A percentile compares a stretch with the other conserved stretches of the same genome.
Conservation (phyloP, 2,888 invertebrate genomes). For the Ichneumoninae sp. region DNA sequence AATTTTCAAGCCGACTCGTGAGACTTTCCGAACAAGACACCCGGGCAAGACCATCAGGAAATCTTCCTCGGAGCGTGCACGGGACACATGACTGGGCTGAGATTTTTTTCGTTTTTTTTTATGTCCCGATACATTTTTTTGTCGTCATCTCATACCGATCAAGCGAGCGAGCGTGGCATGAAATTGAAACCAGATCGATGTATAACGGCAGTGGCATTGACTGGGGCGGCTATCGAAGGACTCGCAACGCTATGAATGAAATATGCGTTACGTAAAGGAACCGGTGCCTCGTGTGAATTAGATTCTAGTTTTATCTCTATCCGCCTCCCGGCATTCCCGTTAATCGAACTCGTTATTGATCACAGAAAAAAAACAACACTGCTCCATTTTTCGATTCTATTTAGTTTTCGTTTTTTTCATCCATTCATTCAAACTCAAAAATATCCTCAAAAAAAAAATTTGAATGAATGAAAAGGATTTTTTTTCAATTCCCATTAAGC, state of each 20-base stretch:
- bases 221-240: constrained; percentile 48
- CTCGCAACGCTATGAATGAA: constrained; percentile 50
- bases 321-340: constrained; percentile 19
- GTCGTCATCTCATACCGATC: constrained; percentile 32
- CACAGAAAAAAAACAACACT: neutral
- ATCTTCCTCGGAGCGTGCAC: constrained; percentile 29
- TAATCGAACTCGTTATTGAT: constrained; percentile 5
- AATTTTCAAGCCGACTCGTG: constrained; percentile 1
- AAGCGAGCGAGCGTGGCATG: constrained; percentile 43
- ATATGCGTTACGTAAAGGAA: constrained; percentile 57
- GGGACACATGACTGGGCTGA: constrained; percentile 39
- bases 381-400: neutral
- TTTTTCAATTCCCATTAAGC: neutral
- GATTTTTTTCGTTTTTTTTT: constrained; percentile 16
- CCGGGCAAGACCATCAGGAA: constrained; percentile 39
- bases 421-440: constrained; percentile 6
- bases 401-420: neutral
- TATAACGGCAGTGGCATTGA: constrained; percentile 60
- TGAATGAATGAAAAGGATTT: constrained; percentile 7
- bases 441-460: neutral
- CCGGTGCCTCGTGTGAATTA: constrained; percentile 42
- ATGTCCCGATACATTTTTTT: constrained; percentile 10
- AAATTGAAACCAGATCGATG: constrained; percentile 65
- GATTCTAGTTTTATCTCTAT: constrained; percentile 29
- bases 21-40: constrained; percentile 20